These are phyloP conservation scores for Synergus laeviventris DNA, from an alignment of 2,888 invertebrate genomes.

Conservation along the genomic window DNA sequence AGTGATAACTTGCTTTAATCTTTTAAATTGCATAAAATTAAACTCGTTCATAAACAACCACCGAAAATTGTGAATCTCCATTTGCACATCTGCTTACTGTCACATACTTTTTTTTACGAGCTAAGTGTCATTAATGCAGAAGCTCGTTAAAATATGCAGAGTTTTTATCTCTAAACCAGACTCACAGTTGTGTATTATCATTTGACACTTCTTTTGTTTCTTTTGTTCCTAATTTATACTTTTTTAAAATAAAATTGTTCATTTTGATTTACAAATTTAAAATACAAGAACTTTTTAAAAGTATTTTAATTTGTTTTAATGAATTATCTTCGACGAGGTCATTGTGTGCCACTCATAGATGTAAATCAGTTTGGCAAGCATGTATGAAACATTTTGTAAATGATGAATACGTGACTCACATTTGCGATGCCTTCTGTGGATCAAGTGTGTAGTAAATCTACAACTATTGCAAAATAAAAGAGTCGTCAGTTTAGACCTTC, in stretches of 20 bases:
- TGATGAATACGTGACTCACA: constrained; percentile 23
- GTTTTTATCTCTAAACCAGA: constrained; percentile 10
- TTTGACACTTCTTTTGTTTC: neutral
- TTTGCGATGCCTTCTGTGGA: neutral
- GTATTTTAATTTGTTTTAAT: neutral
- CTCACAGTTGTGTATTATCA: neutral
- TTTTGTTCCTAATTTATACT: neutral
- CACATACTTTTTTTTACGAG: constrained; percentile 10
- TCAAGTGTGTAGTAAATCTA: neutral
- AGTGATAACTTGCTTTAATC: neutral
- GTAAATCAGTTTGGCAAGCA: constrained; percentile 14
- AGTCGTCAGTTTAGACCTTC: constrained; percentile 7
- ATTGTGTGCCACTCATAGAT: neutral
- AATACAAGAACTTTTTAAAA: neutral
- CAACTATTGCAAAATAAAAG: constrained; percentile 3
- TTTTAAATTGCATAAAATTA: neutral
- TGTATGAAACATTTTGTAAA: constrained; percentile 17
- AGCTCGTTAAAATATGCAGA: constrained; percentile 11
- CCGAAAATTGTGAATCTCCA: constrained; percentile 5
- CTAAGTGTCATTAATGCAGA: constrained; percentile 18
- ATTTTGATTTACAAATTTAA: neutral
- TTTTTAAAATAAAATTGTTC: neutral
- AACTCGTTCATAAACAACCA: constrained; percentile 6
- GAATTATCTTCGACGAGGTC: neutral
- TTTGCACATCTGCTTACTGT: constrained; percentile 31